Base-by-base conservation (phyloP, 2,888 invertebrate genomes). In the Hirudinaria manillensis region DNA sequence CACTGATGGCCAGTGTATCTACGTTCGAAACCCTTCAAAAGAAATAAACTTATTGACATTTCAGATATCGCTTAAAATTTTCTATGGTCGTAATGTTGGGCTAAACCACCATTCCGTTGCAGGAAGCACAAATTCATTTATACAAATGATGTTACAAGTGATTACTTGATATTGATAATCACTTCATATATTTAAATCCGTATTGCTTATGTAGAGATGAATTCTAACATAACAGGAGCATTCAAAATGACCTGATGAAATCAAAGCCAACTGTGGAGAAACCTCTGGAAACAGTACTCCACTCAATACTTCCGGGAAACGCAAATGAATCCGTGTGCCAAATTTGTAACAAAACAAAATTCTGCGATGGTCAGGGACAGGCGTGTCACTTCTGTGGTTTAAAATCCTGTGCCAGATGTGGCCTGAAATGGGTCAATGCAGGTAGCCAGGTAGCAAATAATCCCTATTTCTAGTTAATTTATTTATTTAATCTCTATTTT, bases 321-420 rank as follows among this genome's bases (percentile, higher is more conserved):
- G 7, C 27, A 1, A 29, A 94, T 83, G 95, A 96, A 83, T 95
- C 96, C 83, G 96, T 97, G 81, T 99, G 99, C 88, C 94, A 98
- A 88, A 94, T 99, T 86, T 99, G 98, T 88, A 91, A 96, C 87
- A 98, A 98, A 89, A 98, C 98, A 82, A 99, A 99, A 88, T 99
- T 99, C 87, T 98, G 98, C 78, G 98, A 98, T 87, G 97, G 98
- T 79, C 92, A 97, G 81, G 99, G 99, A 78, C 97, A 98, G 89
- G 92, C 93, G 85, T 99, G 99, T 88, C 93, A 96, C 87, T 97
- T 98, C 88, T 99, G 99, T 89, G 90, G 86, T 75, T 81, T 96
- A 81, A 89, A 96, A 82, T 98, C 97, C 87, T 99, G 99, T 88
- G 97, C 98, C 79, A 89, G 98, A 77, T 99, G 99, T 87, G 98